Percentiles rank a stretch among this genome's conserved stretches.
phyloP scores from a whole-genome alignment of 1,140 invertebrate genomes.

The Cryptotermes secundus region DNA sequence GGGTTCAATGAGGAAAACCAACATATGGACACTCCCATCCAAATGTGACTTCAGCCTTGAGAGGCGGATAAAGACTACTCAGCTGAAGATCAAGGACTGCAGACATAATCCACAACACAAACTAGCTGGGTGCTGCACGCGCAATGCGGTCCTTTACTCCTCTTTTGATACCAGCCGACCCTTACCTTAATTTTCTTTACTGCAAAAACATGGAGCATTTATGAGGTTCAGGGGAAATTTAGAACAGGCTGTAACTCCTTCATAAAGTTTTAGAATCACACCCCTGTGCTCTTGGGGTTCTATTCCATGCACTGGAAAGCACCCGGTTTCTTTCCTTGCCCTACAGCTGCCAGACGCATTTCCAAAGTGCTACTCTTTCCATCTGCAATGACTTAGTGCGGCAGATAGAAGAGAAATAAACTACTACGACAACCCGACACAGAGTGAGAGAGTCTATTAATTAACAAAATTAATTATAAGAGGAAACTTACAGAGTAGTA shows the following conservation, averaged over 20 bases:
- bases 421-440: not conserved
- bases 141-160: no score
- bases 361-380: not conserved
- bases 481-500: slow-evolving; percentile 8
- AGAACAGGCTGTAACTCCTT: not conserved
- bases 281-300: not conserved
- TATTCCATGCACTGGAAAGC: not conserved
- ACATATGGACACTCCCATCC: no score
- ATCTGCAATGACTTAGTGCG: not conserved
- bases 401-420: not conserved
- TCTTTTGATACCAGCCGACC: not conserved
- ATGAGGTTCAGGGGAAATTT: not conserved
- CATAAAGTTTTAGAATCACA: not conserved
- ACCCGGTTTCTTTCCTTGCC: not conserved
- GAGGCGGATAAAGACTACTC: no score
- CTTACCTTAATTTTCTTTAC: not conserved
- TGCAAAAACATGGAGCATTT: not conserved
- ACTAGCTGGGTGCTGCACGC: no score
- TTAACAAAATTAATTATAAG: slow-evolving; percentile 19
- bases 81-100: no score
- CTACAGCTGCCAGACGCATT: not conserved
- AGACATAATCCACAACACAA: no score
- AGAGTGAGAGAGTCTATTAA: not conserved
- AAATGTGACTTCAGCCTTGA: no score
- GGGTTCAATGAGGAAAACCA: no score